A percentile compares a stretch with the other conserved stretches of the same genome.
Evolutionary conservation across 2,888 invertebrate genomes (phyloP).

Genomic region (Cistogaster globosa): DNA sequence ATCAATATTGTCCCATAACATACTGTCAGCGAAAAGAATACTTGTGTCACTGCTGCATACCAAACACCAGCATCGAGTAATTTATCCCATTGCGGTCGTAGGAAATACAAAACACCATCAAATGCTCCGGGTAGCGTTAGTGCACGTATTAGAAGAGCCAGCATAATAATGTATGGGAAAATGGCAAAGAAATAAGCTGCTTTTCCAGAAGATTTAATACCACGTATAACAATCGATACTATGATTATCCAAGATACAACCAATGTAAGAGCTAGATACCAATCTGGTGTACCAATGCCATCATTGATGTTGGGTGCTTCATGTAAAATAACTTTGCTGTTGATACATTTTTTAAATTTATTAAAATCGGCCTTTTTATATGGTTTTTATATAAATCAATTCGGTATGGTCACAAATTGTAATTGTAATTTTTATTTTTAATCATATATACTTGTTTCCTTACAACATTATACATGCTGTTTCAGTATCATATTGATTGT

Average conservation of each 20-base stretch:
- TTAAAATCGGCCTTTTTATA: too few relatives aligned
- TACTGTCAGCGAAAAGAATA: constrained; percentile 86
- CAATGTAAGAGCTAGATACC: constrained; percentile 84
- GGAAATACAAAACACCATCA: constrained; percentile 86
- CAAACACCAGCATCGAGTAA: constrained; percentile 84
- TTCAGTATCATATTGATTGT: too few relatives aligned
- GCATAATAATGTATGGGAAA: constrained; percentile 86
- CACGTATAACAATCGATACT: constrained; percentile 84
- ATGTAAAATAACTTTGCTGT: constrained; percentile 84
- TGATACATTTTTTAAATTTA: background rate
- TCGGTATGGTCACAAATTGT: too few relatives aligned
- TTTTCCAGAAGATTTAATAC: constrained; percentile 86
- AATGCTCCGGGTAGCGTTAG: constrained; percentile 85
- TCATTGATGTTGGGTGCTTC: constrained; percentile 84
- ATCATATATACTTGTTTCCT: too few relatives aligned
- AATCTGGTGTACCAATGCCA: constrained; percentile 85
- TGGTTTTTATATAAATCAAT: too few relatives aligned
- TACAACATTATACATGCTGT: too few relatives aligned
- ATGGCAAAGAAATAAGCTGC: constrained; percentile 88
- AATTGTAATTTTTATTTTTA: too few relatives aligned
- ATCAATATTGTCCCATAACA: constrained; percentile 86
- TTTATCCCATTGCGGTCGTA: constrained; percentile 86
- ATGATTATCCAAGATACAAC: constrained; percentile 84
- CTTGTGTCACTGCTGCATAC: constrained; percentile 87
- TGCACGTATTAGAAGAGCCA: constrained; percentile 85